Conservation (phyloP, 2,797 vertebrate species). For the Phalanger gymnotis region DNA sequence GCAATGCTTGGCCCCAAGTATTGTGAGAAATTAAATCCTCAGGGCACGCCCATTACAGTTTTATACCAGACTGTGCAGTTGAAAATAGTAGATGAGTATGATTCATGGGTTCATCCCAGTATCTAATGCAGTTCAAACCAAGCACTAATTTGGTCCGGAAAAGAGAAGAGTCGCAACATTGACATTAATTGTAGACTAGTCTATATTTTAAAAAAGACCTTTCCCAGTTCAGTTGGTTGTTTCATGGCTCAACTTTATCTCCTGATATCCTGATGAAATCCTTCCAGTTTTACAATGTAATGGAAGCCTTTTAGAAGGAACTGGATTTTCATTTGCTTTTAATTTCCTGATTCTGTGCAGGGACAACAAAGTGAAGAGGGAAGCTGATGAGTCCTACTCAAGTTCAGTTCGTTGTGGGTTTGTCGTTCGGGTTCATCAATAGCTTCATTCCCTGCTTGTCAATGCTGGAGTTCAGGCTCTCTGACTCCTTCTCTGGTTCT, state of each 20-base stretch:
- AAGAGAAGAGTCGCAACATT: background rate
- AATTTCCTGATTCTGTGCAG: slow-evolving; percentile 46
- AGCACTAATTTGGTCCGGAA: too few species aligned
- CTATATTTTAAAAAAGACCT: background rate
- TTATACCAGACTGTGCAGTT: background rate
- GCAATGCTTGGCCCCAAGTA: background rate
- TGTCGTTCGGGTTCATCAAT: slow-evolving; percentile 73
- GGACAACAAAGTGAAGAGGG: background rate
- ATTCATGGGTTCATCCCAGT: background rate
- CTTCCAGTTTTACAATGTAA: slow-evolving; percentile 3
- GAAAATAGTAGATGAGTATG: background rate
- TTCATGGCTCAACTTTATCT: background rate
- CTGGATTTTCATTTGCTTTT: background rate
- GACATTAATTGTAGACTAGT: background rate
- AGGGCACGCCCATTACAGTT: background rate
- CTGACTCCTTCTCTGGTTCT: slow-evolving; percentile 77
- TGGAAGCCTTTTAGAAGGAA: slow-evolving; percentile 21
- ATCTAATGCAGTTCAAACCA: background rate
- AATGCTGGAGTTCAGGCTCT: slow-evolving; percentile 83
- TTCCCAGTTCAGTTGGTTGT: background rate
- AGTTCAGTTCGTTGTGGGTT: slow-evolving; percentile 77
- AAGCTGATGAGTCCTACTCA: background rate
- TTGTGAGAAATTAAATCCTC: background rate
- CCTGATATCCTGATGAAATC: background rate
- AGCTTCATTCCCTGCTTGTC: slow-evolving; percentile 83